These are phyloP conservation scores for Brachionichthys hirsutus DNA, from an alignment of 2,113 vertebrate species.

Conservation along the genomic window DNA sequence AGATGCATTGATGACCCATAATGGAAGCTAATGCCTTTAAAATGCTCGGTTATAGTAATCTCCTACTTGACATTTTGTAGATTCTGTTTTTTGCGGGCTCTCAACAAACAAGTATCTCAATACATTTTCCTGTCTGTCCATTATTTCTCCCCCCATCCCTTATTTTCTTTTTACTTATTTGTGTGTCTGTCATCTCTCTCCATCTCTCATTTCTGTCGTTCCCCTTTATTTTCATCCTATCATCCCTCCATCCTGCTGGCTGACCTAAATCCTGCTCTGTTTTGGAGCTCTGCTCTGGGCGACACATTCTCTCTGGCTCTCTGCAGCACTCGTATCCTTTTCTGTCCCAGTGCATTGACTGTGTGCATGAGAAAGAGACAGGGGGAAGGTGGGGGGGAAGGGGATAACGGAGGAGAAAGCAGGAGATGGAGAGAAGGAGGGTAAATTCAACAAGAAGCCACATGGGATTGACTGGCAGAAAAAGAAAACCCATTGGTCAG, in stretches of 20 bases:
- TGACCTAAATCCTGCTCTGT: slow-evolving; percentile 76
- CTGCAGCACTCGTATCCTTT: slow-evolving; percentile 49
- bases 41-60: neutral
- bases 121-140: slow-evolving; percentile 2
- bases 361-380: slow-evolving; percentile 31
- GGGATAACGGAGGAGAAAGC: slow-evolving; percentile 2
- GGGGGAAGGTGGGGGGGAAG: slow-evolving; percentile 3
- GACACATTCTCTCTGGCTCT: slow-evolving; percentile 55
- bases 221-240: slow-evolving; percentile 51
- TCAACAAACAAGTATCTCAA: slow-evolving; percentile 8
- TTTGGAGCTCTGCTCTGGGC: slow-evolving; percentile 63
- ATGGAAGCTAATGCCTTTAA: neutral
- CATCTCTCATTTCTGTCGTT: slow-evolving; percentile 52
- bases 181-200: slow-evolving; percentile 38
- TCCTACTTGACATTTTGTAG: neutral
- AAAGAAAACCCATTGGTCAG: slow-evolving; percentile 1
- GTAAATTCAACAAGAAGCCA: no score
- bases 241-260: slow-evolving; percentile 60
- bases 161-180: slow-evolving; percentile 24
- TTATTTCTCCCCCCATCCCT: slow-evolving; percentile 22
- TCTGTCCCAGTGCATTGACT: slow-evolving; percentile 62
- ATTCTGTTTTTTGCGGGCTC: slow-evolving; percentile 4
- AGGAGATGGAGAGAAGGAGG: slow-evolving; percentile 20
- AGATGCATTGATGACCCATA: neutral
- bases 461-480: slow-evolving; percentile 1